Percentiles rank a stretch among this genome's conserved stretches.
Evolutionary conservation across 2,797 vertebrate genomes (phyloP).

Genomic region (Danio albolineatus): DNA sequence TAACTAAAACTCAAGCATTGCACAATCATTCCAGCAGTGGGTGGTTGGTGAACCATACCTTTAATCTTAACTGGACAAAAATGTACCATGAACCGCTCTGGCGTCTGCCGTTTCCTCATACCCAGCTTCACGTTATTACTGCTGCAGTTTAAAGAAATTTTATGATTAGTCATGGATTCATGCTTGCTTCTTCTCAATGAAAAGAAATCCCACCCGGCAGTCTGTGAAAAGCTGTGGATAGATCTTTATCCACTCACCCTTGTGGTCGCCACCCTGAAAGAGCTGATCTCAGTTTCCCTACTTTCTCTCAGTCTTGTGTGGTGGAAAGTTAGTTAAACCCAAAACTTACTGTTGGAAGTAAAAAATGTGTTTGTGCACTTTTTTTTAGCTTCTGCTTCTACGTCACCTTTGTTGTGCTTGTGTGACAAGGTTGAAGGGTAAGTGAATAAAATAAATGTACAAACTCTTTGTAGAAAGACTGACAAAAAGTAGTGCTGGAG

Average conservation of each 20-base stretch:
- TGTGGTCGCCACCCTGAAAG: conserved; percentile 61
- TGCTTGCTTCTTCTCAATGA: conserved; percentile 60
- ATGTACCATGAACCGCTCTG: conserved; percentile 63
- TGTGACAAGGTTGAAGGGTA: neutral
- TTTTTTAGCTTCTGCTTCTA: conserved; percentile 2
- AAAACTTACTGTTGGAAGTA: conserved; percentile 15
- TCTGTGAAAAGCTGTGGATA: conserved; percentile 51
- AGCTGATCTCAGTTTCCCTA: conserved; percentile 61
- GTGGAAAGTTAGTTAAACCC: conserved; percentile 44
- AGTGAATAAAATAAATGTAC: neutral
- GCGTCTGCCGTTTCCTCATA: conserved; percentile 44
- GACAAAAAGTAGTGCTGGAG: neutral
- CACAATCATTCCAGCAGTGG: conserved; percentile 48
- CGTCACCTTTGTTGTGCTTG: neutral
- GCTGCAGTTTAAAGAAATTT: conserved; percentile 60
- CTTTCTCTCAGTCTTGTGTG: conserved; percentile 51
- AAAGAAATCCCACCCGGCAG: conserved; percentile 55
- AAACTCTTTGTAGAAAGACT: neutral
- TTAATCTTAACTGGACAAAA: conserved; percentile 65
- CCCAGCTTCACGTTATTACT: conserved; percentile 55
- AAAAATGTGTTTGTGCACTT: neutral
- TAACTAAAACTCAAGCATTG: conserved; percentile 32
- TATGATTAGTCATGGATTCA: conserved; percentile 64
- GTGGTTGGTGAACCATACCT: conserved; percentile 55
- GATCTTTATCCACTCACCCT: conserved; percentile 65